Percentiles rank a stretch among this genome's conserved stretches.
These are phyloP conservation scores for Odontamblyopus lacepedii DNA, from an alignment of 2,797 vertebrate genomes.

Conservation along the genomic window DNA sequence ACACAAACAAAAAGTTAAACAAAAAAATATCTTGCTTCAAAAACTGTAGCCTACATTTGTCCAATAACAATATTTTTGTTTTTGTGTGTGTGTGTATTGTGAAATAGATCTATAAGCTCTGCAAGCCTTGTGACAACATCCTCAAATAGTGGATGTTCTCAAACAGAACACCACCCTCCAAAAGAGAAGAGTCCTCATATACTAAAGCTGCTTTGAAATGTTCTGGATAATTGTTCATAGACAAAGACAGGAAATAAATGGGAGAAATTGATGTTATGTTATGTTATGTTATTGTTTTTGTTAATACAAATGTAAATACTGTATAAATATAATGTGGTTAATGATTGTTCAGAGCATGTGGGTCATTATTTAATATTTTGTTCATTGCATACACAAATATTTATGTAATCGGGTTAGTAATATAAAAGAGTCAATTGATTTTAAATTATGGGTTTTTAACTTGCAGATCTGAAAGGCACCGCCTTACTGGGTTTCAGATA, in stretches of 20 bases:
- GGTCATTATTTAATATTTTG: too few relatives aligned
- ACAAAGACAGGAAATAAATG: conserved; percentile 4
- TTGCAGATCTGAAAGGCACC: too few relatives aligned
- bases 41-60: neutral
- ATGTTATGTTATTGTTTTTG: neutral
- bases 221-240: conserved; percentile 2
- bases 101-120: conserved; percentile 20
- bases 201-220: conserved; percentile 16
- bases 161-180: conserved; percentile 25
- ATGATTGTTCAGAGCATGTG: neutral
- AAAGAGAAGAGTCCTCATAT: conserved; percentile 2
- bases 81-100: neutral
- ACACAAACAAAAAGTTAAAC: neutral
- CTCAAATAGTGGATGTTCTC: conserved; percentile 8
- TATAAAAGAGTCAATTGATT: too few relatives aligned
- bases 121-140: conserved; percentile 14
- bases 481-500: too few relatives aligned
- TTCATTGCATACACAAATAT: too few relatives aligned
- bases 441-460: too few relatives aligned
- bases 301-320: neutral
- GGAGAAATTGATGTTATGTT: neutral
- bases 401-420: too few relatives aligned
- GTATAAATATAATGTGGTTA: neutral
- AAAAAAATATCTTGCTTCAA: neutral
- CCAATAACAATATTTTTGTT: neutral